Evolutionary conservation across 30 jellyfish, hydroid and myxozoan genomes (phyloP), one percentile per base, ranked within the genome.

Genomic region (Hydra vulgaris): DNA sequence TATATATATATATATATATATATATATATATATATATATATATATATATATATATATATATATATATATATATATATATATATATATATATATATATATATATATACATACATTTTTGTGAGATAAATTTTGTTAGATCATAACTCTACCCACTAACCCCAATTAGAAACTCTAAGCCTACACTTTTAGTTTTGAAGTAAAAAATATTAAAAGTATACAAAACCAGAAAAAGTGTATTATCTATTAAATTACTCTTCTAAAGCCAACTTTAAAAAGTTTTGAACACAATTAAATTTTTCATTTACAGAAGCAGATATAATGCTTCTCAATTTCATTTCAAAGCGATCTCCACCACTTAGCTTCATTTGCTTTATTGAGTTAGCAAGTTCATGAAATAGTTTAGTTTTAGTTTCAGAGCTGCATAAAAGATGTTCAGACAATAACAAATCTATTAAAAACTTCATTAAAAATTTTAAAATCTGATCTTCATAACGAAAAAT

Each of bases 321-420:
- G 68, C 19, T 19, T 15, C 18, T 72, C 19, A 88, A n/a, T n/a
- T 26, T 77, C 15, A 56, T 73, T 21, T 27, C 77, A 27, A 88
- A 85, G 7, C 23, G 26, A 18, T 79, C 90, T 1, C 89, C 82
- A 77, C 96, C 73, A 83, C 89, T 82, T 7, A n/a, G 25, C 19
- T 84, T 27, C 40, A 88, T 67, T 8, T 70, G 70, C 56, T 52
- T 19, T 0, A 87, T 18, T 0, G 79, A 56, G 18, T 81, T 73
- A 7, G 53, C 0, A 54, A 85, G 27, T 71, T 67, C 66, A 26
- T 54, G 70, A n/a, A 61, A 56, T 54, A 27, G 53, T 25, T 1
- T 12, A 15, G 17, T 18, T 71, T 40, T 40, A 40, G 61, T 40
- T 12, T 40, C 61, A 40, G 5, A 12, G 12, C 12, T 40, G 61